phyloP scores from a whole-genome alignment of 2,888 invertebrate species.

The Scaptomyza reducta region DNA sequence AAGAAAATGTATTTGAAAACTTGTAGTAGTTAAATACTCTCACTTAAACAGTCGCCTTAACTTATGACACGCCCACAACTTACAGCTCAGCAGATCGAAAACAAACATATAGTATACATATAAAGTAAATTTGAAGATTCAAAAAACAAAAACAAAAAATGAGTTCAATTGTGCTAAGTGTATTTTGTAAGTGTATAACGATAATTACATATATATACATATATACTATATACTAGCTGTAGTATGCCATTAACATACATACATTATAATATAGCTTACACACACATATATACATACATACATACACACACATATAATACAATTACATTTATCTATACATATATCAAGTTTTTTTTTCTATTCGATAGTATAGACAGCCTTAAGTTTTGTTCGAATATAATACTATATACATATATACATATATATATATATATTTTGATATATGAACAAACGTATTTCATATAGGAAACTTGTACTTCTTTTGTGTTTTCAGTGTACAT shows the following conservation, averaged over 20 bases:
- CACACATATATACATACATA: constrained; percentile 10
- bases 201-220: constrained; percentile 44
- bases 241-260: constrained; percentile 55
- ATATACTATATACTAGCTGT: constrained; percentile 57
- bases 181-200: constrained; percentile 74
- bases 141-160: constrained; percentile 7
- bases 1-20: constrained; percentile 12
- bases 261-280: constrained; percentile 23
- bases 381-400: constrained; percentile 36
- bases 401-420: constrained; percentile 6
- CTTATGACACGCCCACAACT: constrained; percentile 68
- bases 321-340: constrained; percentile 13
- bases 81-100: constrained; percentile 41
- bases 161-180: constrained; percentile 72
- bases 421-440: constrained; percentile 28
- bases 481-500: not conserved
- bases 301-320: constrained; percentile 12
- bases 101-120: not conserved
- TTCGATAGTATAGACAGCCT: constrained; percentile 22
- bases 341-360: constrained; percentile 21
- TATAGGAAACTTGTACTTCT: not conserved
- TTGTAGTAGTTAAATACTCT: constrained; percentile 50
- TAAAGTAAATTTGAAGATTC: not conserved
- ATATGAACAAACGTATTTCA: constrained; percentile 38
- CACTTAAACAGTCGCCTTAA: constrained; percentile 65